Conservation (phyloP, 2,888 invertebrate species). For the Clivina fossor region DNA sequence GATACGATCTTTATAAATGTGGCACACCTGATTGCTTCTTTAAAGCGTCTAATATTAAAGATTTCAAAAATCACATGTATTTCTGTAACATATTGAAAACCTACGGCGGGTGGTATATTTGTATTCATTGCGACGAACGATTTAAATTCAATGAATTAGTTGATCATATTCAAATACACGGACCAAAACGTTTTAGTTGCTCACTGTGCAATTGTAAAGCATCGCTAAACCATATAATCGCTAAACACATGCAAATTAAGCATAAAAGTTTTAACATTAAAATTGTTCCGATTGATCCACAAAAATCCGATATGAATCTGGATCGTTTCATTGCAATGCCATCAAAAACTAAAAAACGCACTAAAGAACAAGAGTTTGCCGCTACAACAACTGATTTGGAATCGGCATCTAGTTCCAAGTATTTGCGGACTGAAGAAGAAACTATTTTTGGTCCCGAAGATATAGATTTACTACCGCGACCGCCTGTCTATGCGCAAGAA, state of each 20-base stretch:
- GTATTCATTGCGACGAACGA: slow-evolving; percentile 56
- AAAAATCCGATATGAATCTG: slow-evolving; percentile 52
- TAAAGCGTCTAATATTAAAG: slow-evolving; percentile 46
- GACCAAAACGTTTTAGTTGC: slow-evolving; percentile 61
- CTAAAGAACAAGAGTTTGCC: too few species aligned
- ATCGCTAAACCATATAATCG: slow-evolving; percentile 44
- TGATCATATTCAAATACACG: slow-evolving; percentile 64
- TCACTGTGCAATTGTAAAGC: slow-evolving; percentile 57
- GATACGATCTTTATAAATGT: slow-evolving; percentile 58
- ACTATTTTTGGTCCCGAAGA: slow-evolving; percentile 61
- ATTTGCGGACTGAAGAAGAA: slow-evolving; percentile 42
- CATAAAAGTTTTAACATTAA: slow-evolving; percentile 55
- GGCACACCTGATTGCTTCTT: slow-evolving; percentile 53
- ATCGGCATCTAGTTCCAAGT: background rate
- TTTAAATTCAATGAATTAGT: slow-evolving; percentile 55
- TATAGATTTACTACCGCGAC: slow-evolving; percentile 64
- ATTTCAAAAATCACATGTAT: slow-evolving; percentile 53
- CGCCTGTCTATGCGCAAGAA: slow-evolving; percentile 63
- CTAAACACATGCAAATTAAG: slow-evolving; percentile 57
- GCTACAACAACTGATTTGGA: background rate
- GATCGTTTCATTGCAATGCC: slow-evolving; percentile 58
- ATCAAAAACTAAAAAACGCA: slow-evolving; percentile 36
- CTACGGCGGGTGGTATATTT: slow-evolving; percentile 49
- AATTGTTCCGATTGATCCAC: slow-evolving; percentile 54
- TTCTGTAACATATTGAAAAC: slow-evolving; percentile 47